phyloP scores from a whole-genome alignment of 1,140 invertebrate species.

The Eumaeus atala region DNA sequence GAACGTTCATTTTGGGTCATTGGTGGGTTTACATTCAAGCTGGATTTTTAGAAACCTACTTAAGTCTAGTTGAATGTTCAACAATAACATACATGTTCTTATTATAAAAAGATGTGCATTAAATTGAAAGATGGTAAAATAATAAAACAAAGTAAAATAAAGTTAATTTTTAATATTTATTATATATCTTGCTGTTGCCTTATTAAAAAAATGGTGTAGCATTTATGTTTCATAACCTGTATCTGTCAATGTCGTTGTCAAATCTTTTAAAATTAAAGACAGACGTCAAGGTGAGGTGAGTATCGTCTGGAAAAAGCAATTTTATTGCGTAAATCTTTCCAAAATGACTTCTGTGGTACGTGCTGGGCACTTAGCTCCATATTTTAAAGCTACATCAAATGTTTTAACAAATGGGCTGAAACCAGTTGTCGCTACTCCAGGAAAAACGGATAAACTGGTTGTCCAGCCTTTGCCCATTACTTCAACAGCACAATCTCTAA shows the following conservation, averaged over 20 bases:
- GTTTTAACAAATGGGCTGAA: constrained; percentile 75
- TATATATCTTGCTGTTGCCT: too few relatives aligned
- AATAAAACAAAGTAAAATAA: too few relatives aligned
- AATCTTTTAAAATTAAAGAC: constrained; percentile 15
- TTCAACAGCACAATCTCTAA: constrained; percentile 63
- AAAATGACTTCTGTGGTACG: constrained; percentile 81
- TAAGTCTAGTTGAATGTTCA: too few relatives aligned
- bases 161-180: too few relatives aligned
- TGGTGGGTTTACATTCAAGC: too few relatives aligned
- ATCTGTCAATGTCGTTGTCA: constrained; percentile 15
- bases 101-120: too few relatives aligned
- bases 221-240: not conserved
- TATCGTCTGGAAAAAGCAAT: constrained; percentile 46
- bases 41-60: too few relatives aligned
- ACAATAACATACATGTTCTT: too few relatives aligned
- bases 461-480: constrained; percentile 49
- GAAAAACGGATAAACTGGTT: constrained; percentile 60
- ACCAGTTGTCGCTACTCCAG: constrained; percentile 61
- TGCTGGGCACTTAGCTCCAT: constrained; percentile 76
- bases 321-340: constrained; percentile 47
- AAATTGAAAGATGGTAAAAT: too few relatives aligned
- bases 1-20: too few relatives aligned
- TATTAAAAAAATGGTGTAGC: not conserved
- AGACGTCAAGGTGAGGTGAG: constrained; percentile 10
- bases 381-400: constrained; percentile 76